Conservation (phyloP, 2,888 invertebrate genomes). For the Palloptera scutellata region DNA sequence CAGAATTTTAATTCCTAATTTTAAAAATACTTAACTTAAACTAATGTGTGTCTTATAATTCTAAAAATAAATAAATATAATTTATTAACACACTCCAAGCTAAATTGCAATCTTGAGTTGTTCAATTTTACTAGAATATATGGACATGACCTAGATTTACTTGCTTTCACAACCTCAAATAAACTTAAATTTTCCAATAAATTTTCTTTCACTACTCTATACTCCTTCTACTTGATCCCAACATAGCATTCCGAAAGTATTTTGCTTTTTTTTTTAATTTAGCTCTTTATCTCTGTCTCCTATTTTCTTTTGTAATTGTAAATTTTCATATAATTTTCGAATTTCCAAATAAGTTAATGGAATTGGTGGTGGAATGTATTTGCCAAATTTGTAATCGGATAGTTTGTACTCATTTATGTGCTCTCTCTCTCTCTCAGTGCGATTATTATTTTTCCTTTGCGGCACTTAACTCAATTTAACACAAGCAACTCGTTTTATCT, state of each 20-base stretch:
- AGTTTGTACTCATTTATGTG: conserved; percentile 16
- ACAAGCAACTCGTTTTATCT: too few species aligned
- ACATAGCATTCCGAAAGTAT: background rate
- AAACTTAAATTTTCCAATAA: background rate
- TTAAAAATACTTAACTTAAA: too few species aligned
- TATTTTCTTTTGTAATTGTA: background rate
- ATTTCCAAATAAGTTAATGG: conserved; percentile 45
- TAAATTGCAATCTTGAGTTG: background rate
- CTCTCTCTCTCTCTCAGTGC: conserved; percentile 1
- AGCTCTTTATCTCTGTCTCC: background rate
- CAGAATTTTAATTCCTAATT: too few species aligned
- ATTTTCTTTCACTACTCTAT: background rate
- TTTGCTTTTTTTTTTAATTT: background rate
- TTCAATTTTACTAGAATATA: conserved; percentile 4
- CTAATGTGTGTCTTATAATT: too few species aligned
- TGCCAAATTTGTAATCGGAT: conserved; percentile 43
- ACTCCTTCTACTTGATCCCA: background rate
- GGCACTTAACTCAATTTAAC: too few species aligned
- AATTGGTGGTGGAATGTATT: background rate
- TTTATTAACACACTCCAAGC: too few species aligned
- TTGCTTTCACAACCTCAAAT: background rate
- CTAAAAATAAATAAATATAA: too few species aligned
- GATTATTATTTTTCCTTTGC: too few species aligned
- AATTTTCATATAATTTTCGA: conserved; percentile 43
- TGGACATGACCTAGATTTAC: background rate